Conservation (phyloP, 2,888 invertebrate species). For the Heliconius charithonia region DNA sequence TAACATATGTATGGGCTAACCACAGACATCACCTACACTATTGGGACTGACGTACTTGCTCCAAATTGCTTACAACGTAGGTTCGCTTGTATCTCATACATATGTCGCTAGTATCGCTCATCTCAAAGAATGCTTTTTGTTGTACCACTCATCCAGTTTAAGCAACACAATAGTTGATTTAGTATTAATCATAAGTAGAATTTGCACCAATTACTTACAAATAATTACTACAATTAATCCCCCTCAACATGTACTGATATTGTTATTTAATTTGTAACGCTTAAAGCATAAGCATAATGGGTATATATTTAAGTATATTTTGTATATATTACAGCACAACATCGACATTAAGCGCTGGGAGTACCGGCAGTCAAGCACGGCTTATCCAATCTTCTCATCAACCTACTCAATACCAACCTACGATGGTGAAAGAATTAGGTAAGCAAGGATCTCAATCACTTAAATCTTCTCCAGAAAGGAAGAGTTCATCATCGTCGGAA, state of each 20-base stretch:
- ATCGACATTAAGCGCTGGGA: slow-evolving; percentile 96
- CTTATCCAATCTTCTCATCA: slow-evolving; percentile 97
- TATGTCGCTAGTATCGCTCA: slow-evolving; percentile 58
- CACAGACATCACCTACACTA: slow-evolving; percentile 59
- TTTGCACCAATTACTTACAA: slow-evolving; percentile 1
- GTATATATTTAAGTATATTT: not conserved
- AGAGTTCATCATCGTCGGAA: slow-evolving; percentile 59
- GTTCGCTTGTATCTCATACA: slow-evolving; percentile 74
- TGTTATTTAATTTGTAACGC: not conserved
- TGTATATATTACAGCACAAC: slow-evolving; percentile 88
- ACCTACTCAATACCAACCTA: slow-evolving; percentile 95
- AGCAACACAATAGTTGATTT: not conserved
- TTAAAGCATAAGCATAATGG: not conserved
- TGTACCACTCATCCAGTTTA: not conserved
- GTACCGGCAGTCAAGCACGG: slow-evolving; percentile 96
- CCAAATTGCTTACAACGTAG: slow-evolving; percentile 57
- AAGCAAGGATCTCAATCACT: slow-evolving; percentile 85
- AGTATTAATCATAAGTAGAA: slow-evolving; percentile 2
- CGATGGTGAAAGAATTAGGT: slow-evolving; percentile 95
- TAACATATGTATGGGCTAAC: slow-evolving; percentile 74
- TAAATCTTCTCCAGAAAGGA: slow-evolving; percentile 80
- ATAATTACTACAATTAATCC: not conserved
- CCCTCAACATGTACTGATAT: not conserved
- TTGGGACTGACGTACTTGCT: slow-evolving; percentile 46
- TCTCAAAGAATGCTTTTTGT: slow-evolving; percentile 12